Conservation (phyloP, 2,113 vertebrate genomes). For the Archilochus colubris region DNA sequence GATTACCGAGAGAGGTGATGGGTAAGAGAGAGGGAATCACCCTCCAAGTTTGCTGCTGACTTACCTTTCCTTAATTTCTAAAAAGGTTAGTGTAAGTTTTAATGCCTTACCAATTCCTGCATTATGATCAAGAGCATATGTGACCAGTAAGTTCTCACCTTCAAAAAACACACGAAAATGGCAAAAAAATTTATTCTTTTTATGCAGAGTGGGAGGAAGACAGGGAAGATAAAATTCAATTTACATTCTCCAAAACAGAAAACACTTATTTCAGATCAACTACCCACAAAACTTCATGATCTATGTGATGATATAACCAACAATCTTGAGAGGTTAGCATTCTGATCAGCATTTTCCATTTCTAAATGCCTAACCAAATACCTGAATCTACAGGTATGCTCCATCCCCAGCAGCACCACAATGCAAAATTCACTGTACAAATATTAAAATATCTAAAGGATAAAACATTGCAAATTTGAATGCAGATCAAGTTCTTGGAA, state of each 20-base stretch:
- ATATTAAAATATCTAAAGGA: background rate
- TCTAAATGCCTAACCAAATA: background rate
- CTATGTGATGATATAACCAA: background rate
- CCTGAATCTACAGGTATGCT: background rate
- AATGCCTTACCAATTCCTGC: background rate
- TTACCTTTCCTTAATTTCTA: background rate
- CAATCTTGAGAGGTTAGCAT: background rate
- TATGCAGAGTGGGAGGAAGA: background rate
- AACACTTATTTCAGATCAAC: background rate
- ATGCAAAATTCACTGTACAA: background rate
- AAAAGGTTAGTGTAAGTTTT: background rate
- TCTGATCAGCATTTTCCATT: background rate
- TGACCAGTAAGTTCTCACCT: background rate
- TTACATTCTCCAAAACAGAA: background rate
- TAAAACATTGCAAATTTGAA: background rate
- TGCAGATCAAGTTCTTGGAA: background rate
- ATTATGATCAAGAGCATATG: background rate
- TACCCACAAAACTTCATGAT: background rate
- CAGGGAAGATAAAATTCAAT: background rate
- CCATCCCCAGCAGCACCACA: background rate
- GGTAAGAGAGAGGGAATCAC: background rate
- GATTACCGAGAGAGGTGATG: background rate
- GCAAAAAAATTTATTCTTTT: background rate
- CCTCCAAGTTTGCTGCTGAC: background rate
- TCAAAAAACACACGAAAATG: background rate